Conservation (phyloP, 2,888 invertebrate genomes). For the Cecidostiba fungosa region DNA sequence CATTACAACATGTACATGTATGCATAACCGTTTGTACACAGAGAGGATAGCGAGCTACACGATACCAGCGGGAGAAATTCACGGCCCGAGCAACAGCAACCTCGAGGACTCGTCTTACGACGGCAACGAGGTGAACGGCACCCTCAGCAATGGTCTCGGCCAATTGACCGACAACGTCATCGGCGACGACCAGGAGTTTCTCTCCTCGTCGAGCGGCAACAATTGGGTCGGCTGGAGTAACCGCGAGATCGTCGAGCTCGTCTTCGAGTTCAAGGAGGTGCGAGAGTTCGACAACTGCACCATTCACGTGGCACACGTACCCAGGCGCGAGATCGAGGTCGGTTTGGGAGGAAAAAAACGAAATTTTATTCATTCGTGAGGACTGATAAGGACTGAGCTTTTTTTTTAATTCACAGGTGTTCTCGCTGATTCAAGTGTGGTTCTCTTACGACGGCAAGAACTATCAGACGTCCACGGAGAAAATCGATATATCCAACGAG, state of each 20-base stretch:
- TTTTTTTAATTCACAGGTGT: slow-evolving; percentile 85
- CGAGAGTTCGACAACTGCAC: slow-evolving; percentile 85
- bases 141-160: slow-evolving; percentile 87
- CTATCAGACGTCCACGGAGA: slow-evolving; percentile 87
- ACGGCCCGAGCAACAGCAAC: slow-evolving; percentile 84
- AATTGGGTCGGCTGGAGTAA: slow-evolving; percentile 94
- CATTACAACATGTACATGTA: no score
- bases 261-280: slow-evolving; percentile 90
- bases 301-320: slow-evolving; percentile 83
- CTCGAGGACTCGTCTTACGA: slow-evolving; percentile 92
- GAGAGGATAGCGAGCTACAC: slow-evolving; percentile 86
- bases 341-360: not conserved
- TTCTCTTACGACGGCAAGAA: slow-evolving; percentile 90
- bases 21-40: slow-evolving; percentile 71
- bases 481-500: slow-evolving; percentile 83
- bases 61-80: slow-evolving; percentile 85
- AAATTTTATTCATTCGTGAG: not conserved
- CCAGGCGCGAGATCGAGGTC: slow-evolving; percentile 90
- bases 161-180: slow-evolving; percentile 90
- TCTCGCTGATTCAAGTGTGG: slow-evolving; percentile 88
- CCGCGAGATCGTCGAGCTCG: slow-evolving; percentile 86
- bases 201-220: slow-evolving; percentile 73
- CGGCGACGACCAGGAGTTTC: slow-evolving; percentile 82
- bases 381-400: no score
- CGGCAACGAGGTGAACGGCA: slow-evolving; percentile 82